Base-by-base conservation (phyloP, 2,113 vertebrate genomes). In the Marmota monax region DNA sequence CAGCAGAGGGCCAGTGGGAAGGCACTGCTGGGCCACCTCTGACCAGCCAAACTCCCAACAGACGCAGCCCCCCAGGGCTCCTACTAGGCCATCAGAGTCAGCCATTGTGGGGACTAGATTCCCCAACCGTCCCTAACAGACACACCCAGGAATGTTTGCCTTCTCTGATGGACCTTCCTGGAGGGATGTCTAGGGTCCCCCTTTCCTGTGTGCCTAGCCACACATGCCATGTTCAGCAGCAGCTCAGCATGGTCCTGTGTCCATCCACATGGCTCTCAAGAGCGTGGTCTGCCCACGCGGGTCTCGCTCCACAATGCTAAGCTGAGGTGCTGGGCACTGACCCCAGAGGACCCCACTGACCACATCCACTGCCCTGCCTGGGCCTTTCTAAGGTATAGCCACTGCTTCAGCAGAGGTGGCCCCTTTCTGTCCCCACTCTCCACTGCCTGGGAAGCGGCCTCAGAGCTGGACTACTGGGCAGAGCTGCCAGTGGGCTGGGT, bases 391-490 rank as follows among this genome's bases (percentile, higher is more conserved):
- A 14, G 76, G 14, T 9, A 53, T 6, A 76, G 12, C 51, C 11
- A 37, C 23, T 3, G 18, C 4, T 2, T 48, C 5, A 72, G 25
- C 29, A 29, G 79, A n/a, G 48, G n/a, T 1, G 17, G 78, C n/a
- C 29, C 32, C 5, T n/a, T 8, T 22, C 32, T n/a, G 1, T 4
- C 22, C 34, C 18, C 7, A 6, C 51, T 37, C 58, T 4, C 20
- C 13, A 29, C n/a, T 0, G 37, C 77, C 51, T 22, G 39, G 29
- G 13, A 73, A 63, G 37, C 7, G 9, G 34, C 45, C 16, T 84
- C 11, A 32, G 69, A 2, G 13, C 14, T 13, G 8, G 16, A 32
- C 0, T 0, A 9, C 0, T 1, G 4, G 1, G 7, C 37, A 39
- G 14, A 45, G 7, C 9, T 45, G 51, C 45, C 53, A 0, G 22